Evolutionary conservation across 2,797 vertebrate genomes (phyloP).

Genomic region (Emydoidea blandingii): DNA sequence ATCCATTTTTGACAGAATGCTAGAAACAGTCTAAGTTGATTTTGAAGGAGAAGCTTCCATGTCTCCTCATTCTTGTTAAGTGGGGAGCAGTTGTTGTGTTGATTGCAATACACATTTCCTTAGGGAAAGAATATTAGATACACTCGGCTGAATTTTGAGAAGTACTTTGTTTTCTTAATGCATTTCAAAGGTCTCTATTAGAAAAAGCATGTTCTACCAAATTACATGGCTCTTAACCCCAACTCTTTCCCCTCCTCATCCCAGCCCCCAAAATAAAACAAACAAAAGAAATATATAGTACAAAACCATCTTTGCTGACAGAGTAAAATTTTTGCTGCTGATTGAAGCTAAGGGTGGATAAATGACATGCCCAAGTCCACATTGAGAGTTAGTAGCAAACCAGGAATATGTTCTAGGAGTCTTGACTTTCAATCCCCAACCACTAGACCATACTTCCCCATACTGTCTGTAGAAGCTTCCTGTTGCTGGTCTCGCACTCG

Average conservation of each 20-base stretch:
- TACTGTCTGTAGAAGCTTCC: not conserved
- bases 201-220: not conserved
- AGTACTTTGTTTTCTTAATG: not conserved
- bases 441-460: not conserved
- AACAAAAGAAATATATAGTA: not conserved
- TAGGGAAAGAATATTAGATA: not conserved
- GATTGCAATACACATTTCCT: not conserved
- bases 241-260: not conserved
- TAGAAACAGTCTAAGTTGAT: not conserved
- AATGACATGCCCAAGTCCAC: not conserved
- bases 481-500: not conserved
- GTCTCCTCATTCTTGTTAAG: not conserved
- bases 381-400: not conserved
- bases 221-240: not conserved
- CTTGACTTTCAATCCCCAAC: not conserved
- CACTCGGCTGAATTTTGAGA: not conserved
- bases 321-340: not conserved
- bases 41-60: not conserved
- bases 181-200: not conserved
- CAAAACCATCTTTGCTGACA: not conserved
- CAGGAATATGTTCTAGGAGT: no score
- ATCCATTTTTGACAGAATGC: not conserved
- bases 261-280: not conserved
- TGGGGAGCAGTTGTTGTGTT: not conserved
- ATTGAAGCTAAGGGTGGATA: not conserved